These are phyloP conservation scores for Columbina picui DNA, from an alignment of 2,113 vertebrate genomes.

Conservation along the genomic window DNA sequence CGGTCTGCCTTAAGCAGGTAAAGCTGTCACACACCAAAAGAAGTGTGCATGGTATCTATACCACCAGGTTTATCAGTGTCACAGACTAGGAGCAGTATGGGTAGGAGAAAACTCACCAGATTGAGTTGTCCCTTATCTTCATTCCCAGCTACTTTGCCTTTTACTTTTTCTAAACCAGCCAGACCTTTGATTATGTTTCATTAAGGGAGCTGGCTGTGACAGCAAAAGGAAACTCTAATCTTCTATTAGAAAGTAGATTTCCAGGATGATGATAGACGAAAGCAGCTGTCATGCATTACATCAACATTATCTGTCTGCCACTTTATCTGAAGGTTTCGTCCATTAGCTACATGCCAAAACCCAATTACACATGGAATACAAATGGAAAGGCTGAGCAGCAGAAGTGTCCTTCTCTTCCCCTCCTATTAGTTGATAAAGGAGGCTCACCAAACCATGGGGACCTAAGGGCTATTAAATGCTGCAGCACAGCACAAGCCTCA, in stretches of 20 bases:
- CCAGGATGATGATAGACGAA: neutral
- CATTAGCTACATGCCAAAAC: slow-evolving; percentile 9
- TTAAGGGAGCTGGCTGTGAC: neutral
- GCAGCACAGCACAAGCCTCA: neutral
- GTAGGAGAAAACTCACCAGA: neutral
- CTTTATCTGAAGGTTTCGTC: slow-evolving; percentile 14
- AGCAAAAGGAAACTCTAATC: neutral
- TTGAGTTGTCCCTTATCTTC: neutral
- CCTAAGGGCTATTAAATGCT: neutral
- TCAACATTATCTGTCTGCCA: neutral
- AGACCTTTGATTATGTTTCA: neutral
- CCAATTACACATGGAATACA: neutral
- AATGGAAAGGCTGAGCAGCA: neutral
- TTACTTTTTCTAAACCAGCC: neutral
- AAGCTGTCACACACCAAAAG: neutral
- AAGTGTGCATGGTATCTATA: neutral
- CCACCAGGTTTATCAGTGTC: neutral
- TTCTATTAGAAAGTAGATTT: neutral
- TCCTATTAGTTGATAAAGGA: neutral
- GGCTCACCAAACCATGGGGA: neutral
- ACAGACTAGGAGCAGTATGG: neutral
- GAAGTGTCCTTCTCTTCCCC: neutral
- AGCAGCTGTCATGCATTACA: neutral
- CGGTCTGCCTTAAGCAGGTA: neutral
- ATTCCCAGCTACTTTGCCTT: neutral